Evolutionary conservation across 2,888 invertebrate genomes (phyloP).

Genomic region (Salpingus planirostris): DNA sequence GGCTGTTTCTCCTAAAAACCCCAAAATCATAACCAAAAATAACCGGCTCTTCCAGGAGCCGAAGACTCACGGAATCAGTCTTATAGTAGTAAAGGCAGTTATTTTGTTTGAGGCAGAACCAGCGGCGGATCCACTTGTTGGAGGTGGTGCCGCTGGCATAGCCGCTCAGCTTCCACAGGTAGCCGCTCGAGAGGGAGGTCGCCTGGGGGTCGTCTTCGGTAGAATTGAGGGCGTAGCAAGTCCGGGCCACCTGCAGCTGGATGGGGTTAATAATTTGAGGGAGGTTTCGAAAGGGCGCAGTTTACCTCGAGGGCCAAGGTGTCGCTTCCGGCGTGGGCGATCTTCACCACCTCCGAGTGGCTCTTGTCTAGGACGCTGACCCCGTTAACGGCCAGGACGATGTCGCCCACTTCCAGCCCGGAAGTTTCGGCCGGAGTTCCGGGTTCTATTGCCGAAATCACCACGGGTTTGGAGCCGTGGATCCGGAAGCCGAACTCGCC

Average conservation of each 20-base stretch:
- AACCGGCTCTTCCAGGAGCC: slow-evolving; percentile 1
- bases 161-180: slow-evolving; percentile 65
- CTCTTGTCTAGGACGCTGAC: slow-evolving; percentile 84
- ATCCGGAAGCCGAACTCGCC: slow-evolving; percentile 94
- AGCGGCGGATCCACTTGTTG: slow-evolving; percentile 76
- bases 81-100: slow-evolving; percentile 94
- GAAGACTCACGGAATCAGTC: slow-evolving; percentile 67
- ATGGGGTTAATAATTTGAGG: slow-evolving; percentile 1
- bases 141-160: slow-evolving; percentile 46
- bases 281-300: background rate
- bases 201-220: slow-evolving; percentile 53
- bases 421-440: slow-evolving; percentile 90
- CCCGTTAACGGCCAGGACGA: slow-evolving; percentile 85
- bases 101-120: slow-evolving; percentile 85
- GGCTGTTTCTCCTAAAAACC: slow-evolving; percentile 68
- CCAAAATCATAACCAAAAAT: background rate
- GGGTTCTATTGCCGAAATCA: slow-evolving; percentile 89
- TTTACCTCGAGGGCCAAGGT: slow-evolving; percentile 69
- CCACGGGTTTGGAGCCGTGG: slow-evolving; percentile 92
- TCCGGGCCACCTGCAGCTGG: slow-evolving; percentile 61
- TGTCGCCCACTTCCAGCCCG: slow-evolving; percentile 89
- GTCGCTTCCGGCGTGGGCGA: slow-evolving; percentile 83
- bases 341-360: slow-evolving; percentile 87
- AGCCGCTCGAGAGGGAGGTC: slow-evolving; percentile 62
- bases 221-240: slow-evolving; percentile 70